phyloP scores from a whole-genome alignment of 2,113 vertebrate species.

The Microtus pennsylvanicus region DNA sequence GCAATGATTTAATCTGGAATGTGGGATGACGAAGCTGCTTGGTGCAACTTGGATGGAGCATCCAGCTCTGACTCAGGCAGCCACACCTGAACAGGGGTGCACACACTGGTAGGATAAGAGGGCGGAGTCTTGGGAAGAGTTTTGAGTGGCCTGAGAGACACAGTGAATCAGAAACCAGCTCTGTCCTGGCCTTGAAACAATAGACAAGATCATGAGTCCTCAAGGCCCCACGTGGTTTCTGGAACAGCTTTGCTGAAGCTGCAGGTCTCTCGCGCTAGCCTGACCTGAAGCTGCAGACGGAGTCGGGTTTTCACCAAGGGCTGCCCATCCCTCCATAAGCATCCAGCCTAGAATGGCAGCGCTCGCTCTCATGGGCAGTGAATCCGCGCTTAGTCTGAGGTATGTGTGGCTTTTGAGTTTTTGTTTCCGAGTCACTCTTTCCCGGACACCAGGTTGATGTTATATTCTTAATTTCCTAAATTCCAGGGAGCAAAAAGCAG shows the following conservation, averaged over 20 bases:
- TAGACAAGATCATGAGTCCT: background rate
- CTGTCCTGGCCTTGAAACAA: background rate
- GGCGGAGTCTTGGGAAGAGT: background rate
- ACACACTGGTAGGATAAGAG: background rate
- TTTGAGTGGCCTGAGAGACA: background rate
- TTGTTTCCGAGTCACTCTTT: background rate
- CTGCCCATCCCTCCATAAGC: background rate
- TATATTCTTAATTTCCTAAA: background rate
- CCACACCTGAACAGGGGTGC: fast-evolving
- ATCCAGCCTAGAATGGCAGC: background rate
- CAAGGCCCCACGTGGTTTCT: background rate
- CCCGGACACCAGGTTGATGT: background rate
- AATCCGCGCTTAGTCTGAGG: background rate
- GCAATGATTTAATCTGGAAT: too few species aligned
- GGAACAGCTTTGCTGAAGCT: background rate
- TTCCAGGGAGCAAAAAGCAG: conserved; percentile 8
- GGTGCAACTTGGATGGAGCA: too few species aligned
- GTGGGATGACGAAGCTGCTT: too few species aligned
- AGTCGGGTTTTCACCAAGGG: background rate
- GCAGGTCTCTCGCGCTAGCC: background rate
- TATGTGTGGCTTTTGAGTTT: background rate
- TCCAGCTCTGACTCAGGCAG: background rate
- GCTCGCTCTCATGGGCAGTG: background rate
- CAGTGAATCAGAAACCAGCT: background rate
- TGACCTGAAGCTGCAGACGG: background rate